A percentile compares a stretch with the other conserved stretches of the same genome.
These are phyloP conservation scores for Paracanthobrama guichenoti DNA, from an alignment of 2,113 vertebrate species.

Conservation along the genomic window DNA sequence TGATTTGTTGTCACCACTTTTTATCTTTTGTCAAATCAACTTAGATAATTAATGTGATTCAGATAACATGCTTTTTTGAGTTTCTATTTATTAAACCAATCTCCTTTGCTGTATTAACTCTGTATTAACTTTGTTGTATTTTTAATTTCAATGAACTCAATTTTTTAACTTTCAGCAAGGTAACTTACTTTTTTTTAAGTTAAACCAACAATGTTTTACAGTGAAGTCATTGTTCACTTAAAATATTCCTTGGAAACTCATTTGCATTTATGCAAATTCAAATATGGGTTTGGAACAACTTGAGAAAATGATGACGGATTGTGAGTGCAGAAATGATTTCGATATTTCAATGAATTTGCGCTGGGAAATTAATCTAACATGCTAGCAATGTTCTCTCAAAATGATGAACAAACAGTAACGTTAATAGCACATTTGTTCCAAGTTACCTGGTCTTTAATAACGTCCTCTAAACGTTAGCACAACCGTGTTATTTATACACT, in stretches of 20 bases:
- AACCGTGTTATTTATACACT: background rate
- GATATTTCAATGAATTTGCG: background rate
- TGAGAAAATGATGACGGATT: background rate
- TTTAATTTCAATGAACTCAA: too few species aligned
- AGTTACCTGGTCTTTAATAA: background rate
- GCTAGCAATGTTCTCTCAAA: background rate
- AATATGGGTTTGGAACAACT: background rate
- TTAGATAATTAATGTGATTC: too few species aligned
- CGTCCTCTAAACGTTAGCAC: background rate
- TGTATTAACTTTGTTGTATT: too few species aligned
- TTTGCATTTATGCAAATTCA: background rate
- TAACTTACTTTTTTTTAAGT: too few species aligned
- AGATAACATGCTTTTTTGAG: too few species aligned
- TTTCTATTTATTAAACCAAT: too few species aligned
- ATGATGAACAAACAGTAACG: background rate
- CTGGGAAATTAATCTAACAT: background rate
- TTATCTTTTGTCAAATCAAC: too few species aligned
- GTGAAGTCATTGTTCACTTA: background rate
- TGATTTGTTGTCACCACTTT: too few species aligned
- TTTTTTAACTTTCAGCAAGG: too few species aligned
- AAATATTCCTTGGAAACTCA: background rate
- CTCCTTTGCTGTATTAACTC: too few species aligned
- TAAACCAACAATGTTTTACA: too few species aligned
- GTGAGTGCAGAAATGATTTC: background rate
- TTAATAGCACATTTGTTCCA: background rate